Base-by-base conservation (phyloP, 2,113 vertebrate species). In the Penelope pileata region DNA sequence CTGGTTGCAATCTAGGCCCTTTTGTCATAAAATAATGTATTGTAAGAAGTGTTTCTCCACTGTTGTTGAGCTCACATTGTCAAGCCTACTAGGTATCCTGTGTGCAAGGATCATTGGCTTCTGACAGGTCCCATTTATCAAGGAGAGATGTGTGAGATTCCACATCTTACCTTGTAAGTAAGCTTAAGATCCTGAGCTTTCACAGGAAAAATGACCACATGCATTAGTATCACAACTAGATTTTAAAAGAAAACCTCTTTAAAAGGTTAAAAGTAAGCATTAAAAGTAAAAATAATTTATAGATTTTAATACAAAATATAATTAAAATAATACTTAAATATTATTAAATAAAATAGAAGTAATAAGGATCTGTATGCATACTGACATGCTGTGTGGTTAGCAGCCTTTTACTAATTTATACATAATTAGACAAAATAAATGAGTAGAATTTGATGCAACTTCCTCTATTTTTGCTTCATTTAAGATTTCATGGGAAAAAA, bases 91-190 rank as follows among this genome's bases (percentile, higher is more conserved):
- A 3, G 43, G 13, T 60, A 19, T 73, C 29, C 59, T 83, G 29
- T 62, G 77, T 40, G 10, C 56, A 63, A 77, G 63, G 36, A 83
- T 87, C 50, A 8, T 16, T 94, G 73, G 16, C 58, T 93, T 70
- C 75, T 90, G 70, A 54, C 79, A 79, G 40, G 45, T 83, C 53
- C 75, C 60, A 32, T 91, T 90, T 91, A 40, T 88, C 64, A 83
- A 42, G 34, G 54, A 80, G 36, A 79, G 12, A 26, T 43, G 36
- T 47, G 30, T 86, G 56, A 82, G 45, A 43, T 81, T 77, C 84
- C 88, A 2, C 9, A 22, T 63, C 83, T 90, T 90, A 62, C 32
- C 12, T 76, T 58, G 12, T 54, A 59, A 72, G 40, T 62, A 45
- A 64, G 18, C 59, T 83, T 53, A 70, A 78, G 38, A 62, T 83